A percentile compares a stretch with the other conserved stretches of the same genome.
Evolutionary conservation across 2,797 vertebrate genomes (phyloP).

Genomic region (Alfaro cultratus): DNA sequence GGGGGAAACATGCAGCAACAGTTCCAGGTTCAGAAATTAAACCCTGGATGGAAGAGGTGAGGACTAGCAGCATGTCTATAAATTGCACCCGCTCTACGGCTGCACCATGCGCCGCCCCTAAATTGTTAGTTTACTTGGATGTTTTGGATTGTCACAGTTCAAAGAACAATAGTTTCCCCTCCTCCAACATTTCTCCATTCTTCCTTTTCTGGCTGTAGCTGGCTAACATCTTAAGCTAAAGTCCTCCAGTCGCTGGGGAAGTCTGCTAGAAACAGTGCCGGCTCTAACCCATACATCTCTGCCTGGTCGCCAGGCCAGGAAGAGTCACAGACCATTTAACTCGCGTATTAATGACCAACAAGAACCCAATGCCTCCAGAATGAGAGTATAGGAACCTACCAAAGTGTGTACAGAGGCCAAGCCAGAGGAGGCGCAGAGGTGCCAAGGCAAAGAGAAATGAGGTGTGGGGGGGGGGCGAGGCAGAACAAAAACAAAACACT

Average conservation of each 20-base stretch:
- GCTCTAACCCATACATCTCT: slow-evolving; percentile 62
- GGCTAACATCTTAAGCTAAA: slow-evolving; percentile 36
- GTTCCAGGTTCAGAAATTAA: not conserved
- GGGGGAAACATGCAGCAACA: not conserved
- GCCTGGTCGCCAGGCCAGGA: slow-evolving; percentile 61
- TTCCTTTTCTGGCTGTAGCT: slow-evolving; percentile 25
- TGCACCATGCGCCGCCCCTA: not conserved
- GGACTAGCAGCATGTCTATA: not conserved
- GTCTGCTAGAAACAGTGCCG: slow-evolving; percentile 41
- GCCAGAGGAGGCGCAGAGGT: slow-evolving; percentile 23
- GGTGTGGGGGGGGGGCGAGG: slow-evolving; percentile 49
- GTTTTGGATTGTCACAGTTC: not conserved
- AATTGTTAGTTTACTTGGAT: not conserved
- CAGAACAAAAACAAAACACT: slow-evolving; percentile 28
- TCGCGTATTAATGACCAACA: slow-evolving; percentile 72
- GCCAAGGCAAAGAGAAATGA: slow-evolving; percentile 69
- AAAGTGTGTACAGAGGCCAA: slow-evolving; percentile 35
- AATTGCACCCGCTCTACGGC: not conserved
- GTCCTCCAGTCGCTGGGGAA: slow-evolving; percentile 40
- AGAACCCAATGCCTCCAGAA: slow-evolving; percentile 53
- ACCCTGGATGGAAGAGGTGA: not conserved
- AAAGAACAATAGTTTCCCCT: not conserved
- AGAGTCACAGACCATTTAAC: slow-evolving; percentile 73
- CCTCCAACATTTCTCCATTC: slow-evolving; percentile 11
- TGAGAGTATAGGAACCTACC: slow-evolving; percentile 39